Conservation (phyloP, 2,888 invertebrate species). For the Neoitamus cyanurus region DNA sequence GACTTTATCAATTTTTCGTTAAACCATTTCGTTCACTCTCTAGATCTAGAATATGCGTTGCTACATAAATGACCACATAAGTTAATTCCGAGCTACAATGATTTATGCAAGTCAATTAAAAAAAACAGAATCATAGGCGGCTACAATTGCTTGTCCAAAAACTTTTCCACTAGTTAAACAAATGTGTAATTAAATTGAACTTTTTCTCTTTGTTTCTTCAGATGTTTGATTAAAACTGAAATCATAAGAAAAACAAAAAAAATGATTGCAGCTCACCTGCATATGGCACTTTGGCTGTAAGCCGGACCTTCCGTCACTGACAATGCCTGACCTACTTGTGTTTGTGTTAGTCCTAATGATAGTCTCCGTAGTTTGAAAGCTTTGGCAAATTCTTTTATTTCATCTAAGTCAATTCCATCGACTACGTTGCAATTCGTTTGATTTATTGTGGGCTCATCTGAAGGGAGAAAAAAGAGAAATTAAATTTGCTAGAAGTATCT, state of each 20-base stretch:
- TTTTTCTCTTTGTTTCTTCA: constrained; percentile 43
- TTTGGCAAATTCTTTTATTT: constrained; percentile 98
- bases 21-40: too few species aligned
- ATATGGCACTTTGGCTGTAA: constrained; percentile 98
- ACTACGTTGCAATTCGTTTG: constrained; percentile 94
- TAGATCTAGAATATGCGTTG: too few species aligned
- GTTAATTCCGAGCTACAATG: too few species aligned
- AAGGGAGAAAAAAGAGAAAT: constrained; percentile 51
- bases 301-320: constrained; percentile 97
- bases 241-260: neutral
- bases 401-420: constrained; percentile 96
- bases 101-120: too few species aligned
- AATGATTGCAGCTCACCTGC: constrained; percentile 78
- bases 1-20: too few species aligned
- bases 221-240: constrained; percentile 37
- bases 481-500: too few species aligned
- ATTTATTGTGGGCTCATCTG: constrained; percentile 93
- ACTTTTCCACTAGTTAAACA: neutral
- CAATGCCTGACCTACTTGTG: constrained; percentile 96
- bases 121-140: too few species aligned
- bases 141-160: too few species aligned
- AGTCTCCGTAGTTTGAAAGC: constrained; percentile 94
- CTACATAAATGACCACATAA: too few species aligned
- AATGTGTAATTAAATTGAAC: neutral
- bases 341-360: constrained; percentile 94